Percentiles rank a stretch among this genome's conserved stretches.
These are phyloP conservation scores for Ariopsis seemanni DNA, from an alignment of 2,113 vertebrate genomes.

Conservation along the genomic window DNA sequence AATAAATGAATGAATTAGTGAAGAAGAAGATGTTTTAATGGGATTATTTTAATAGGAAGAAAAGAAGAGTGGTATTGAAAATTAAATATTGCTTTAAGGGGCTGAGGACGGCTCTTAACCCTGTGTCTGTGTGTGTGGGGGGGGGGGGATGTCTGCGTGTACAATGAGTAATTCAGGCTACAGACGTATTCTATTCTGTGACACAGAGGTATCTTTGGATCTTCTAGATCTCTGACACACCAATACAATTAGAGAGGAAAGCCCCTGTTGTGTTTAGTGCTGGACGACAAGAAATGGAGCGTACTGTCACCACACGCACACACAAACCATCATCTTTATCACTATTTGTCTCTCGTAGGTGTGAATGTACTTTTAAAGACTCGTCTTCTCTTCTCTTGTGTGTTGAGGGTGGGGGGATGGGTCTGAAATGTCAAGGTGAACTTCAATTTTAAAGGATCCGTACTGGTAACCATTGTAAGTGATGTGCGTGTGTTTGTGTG, in stretches of 20 bases:
- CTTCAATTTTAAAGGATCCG: slow-evolving; percentile 11
- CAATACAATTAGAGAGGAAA: slow-evolving; percentile 37
- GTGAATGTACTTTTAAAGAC: background rate
- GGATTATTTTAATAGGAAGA: background rate
- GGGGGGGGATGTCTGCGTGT: background rate
- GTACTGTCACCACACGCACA: background rate
- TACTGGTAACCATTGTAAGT: slow-evolving; percentile 36
- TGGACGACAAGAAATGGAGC: background rate
- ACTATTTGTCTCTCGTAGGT: background rate
- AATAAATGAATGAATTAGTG: background rate
- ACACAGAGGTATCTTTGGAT: slow-evolving; percentile 34
- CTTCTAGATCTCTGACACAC: slow-evolving; percentile 28
- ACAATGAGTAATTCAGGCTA: slow-evolving; percentile 20
- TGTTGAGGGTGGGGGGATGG: background rate
- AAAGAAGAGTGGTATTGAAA: slow-evolving; percentile 4
- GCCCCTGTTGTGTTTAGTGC: slow-evolving; percentile 29
- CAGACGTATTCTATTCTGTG: background rate
- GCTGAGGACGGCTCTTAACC: background rate
- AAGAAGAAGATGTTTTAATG: background rate
- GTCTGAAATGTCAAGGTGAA: background rate
- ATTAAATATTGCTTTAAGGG: slow-evolving; percentile 8
- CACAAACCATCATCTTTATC: background rate
- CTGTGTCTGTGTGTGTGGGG: background rate
- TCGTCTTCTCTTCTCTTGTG: background rate
- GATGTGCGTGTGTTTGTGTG: background rate